A percentile compares a stretch with the other conserved stretches of the same genome.
Conservation (phyloP, 2,888 invertebrate genomes). For the Apodemia duryi region DNA sequence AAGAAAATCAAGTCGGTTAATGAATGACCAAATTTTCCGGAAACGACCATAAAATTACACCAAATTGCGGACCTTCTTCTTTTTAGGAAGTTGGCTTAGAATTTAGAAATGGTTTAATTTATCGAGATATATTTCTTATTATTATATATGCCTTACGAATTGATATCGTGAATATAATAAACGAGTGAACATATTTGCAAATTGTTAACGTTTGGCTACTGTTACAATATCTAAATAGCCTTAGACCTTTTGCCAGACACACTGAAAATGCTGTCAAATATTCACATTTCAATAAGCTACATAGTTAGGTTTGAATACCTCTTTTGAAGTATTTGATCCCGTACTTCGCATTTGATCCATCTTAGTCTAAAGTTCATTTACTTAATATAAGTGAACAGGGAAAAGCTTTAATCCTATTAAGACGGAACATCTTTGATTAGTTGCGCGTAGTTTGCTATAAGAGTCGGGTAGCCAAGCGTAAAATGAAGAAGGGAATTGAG, state of each 20-base stretch:
- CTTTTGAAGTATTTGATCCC: background rate
- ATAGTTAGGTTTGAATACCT: background rate
- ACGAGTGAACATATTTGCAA: no score
- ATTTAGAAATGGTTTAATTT: no score
- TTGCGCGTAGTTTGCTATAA: conserved; percentile 13
- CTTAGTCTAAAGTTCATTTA: conserved; percentile 2
- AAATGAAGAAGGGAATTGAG: conserved; percentile 7
- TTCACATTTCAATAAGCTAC: conserved; percentile 2
- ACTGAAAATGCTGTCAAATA: background rate
- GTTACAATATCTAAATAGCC: background rate
- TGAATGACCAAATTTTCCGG: no score
- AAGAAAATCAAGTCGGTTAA: no score
- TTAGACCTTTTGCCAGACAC: background rate
- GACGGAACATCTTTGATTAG: conserved; percentile 12
- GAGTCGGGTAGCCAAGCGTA: conserved; percentile 13
- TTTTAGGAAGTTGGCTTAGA: no score
- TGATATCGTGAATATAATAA: no score
- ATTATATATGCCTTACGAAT: no score
- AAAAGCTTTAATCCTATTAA: conserved; percentile 11
- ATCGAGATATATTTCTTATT: no score
- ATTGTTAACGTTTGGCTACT: no score
- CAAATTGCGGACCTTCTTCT: no score
- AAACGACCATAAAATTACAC: no score
- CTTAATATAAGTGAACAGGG: background rate
- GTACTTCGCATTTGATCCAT: background rate